Percentiles rank a stretch among this genome's conserved stretches.
Evolutionary conservation across 2,113 vertebrate genomes (phyloP).

Genomic region (Sphaerodactylus townsendi): DNA sequence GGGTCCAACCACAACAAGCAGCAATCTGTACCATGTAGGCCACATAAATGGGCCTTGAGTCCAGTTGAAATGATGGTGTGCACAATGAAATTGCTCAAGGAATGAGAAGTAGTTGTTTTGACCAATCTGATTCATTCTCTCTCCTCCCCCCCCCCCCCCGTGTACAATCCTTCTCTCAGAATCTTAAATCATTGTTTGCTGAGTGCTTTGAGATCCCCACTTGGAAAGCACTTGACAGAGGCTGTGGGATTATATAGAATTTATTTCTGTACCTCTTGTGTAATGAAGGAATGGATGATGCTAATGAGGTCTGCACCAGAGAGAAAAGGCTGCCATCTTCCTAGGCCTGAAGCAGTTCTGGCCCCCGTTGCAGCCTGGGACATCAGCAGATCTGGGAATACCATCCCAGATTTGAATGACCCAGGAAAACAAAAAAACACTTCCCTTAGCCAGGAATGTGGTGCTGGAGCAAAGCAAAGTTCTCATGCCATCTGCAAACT

Average conservation of each 20-base stretch:
- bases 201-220: constrained; percentile 64
- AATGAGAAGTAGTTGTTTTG: fast-evolving
- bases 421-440: too few species aligned
- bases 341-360: neutral
- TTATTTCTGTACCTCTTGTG: constrained; percentile 63
- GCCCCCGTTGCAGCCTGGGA: too few species aligned
- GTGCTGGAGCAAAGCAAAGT: neutral
- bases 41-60: neutral
- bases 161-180: constrained; percentile 30
- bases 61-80: neutral
- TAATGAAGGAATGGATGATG: constrained; percentile 32
- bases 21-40: neutral
- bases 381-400: neutral
- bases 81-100: fast-evolving
- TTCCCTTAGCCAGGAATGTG: neutral
- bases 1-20: neutral
- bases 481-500: neutral
- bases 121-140: constrained; percentile 29
- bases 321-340: neutral
- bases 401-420: neutral
- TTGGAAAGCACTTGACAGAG: constrained; percentile 45
- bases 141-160: neutral
- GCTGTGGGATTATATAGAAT: constrained; percentile 62
- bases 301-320: neutral
- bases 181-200: constrained; percentile 68